Percentiles rank a stretch among this genome's conserved stretches.
phyloP scores from a whole-genome alignment of 2,797 vertebrate genomes.

The Pipistrellus pipistrellus region DNA sequence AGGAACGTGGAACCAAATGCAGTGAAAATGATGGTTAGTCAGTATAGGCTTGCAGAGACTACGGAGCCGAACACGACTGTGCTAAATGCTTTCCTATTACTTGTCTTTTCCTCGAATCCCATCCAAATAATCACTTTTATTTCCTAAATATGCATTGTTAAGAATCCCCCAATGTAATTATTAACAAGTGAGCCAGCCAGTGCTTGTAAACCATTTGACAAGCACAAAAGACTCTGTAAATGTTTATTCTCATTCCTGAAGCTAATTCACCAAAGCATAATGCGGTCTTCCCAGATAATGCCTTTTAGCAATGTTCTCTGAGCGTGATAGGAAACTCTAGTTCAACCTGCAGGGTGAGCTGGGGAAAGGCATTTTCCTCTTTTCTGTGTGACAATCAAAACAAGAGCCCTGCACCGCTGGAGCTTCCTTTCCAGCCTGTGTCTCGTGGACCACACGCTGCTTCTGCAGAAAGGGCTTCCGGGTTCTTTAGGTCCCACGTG shows the following conservation, averaged over 20 bases:
- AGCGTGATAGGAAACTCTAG: not conserved
- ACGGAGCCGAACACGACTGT: not conserved
- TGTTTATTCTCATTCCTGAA: constrained; percentile 73
- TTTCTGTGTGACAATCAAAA: constrained; percentile 66
- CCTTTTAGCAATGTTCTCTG: constrained; percentile 45
- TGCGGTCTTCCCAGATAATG: not conserved
- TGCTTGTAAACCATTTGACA: constrained; percentile 66
- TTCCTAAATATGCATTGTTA: constrained; percentile 65
- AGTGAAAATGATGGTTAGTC: constrained; percentile 44
- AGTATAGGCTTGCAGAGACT: constrained; percentile 14
- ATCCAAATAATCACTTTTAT: constrained; percentile 47
- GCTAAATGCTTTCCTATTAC: constrained; percentile 60
- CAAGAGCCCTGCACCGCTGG: constrained; percentile 37
- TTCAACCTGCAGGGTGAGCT: constrained; percentile 61
- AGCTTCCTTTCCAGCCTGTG: constrained; percentile 67
- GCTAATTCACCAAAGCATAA: constrained; percentile 42
- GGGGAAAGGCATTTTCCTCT: constrained; percentile 59
- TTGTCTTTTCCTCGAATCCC: constrained; percentile 60
- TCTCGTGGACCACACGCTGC: constrained; percentile 14
- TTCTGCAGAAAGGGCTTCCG: constrained; percentile 65
- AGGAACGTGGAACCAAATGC: not conserved
- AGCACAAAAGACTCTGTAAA: constrained; percentile 61
- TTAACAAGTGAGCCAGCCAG: constrained; percentile 49
- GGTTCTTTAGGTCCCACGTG: constrained; percentile 67
- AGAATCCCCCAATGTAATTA: constrained; percentile 72